Percentiles rank a stretch among this genome's conserved stretches.
These are phyloP conservation scores for Elephas maximus DNA, from an alignment of 2,113 vertebrate species.

Conservation along the genomic window DNA sequence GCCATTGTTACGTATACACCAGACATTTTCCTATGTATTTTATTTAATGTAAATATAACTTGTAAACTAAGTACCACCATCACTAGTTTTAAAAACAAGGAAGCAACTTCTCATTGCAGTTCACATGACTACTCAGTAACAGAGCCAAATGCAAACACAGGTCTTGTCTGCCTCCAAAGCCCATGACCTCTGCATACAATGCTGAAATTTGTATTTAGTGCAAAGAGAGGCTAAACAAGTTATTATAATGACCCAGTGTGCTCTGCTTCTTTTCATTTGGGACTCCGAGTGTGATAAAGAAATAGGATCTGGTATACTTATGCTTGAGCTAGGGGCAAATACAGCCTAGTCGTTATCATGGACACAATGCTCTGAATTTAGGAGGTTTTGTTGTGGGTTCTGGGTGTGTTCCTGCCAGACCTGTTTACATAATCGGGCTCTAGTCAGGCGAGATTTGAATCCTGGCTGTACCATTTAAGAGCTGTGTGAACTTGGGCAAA, in stretches of 20 bases:
- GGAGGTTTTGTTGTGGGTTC: not conserved
- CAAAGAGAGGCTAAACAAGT: not conserved
- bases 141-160: not conserved
- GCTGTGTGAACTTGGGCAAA: too few relatives aligned
- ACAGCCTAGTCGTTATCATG: not conserved
- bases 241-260: not conserved
- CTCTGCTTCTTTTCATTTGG: not conserved
- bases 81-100: not conserved
- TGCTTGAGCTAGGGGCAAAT: not conserved
- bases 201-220: not conserved
- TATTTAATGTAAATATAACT: not conserved
- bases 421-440: not conserved
- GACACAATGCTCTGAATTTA: too few relatives aligned
- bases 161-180: not conserved
- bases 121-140: not conserved
- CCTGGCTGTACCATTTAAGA: not conserved
- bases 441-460: not conserved
- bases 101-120: not conserved
- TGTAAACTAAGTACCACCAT: not conserved
- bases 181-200: too few relatives aligned
- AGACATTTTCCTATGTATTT: not conserved
- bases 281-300: not conserved
- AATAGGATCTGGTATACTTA: not conserved
- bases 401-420: not conserved
- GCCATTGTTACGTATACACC: not conserved